Base-by-base conservation (phyloP, 2,797 vertebrate species). In the Pterois miles region DNA sequence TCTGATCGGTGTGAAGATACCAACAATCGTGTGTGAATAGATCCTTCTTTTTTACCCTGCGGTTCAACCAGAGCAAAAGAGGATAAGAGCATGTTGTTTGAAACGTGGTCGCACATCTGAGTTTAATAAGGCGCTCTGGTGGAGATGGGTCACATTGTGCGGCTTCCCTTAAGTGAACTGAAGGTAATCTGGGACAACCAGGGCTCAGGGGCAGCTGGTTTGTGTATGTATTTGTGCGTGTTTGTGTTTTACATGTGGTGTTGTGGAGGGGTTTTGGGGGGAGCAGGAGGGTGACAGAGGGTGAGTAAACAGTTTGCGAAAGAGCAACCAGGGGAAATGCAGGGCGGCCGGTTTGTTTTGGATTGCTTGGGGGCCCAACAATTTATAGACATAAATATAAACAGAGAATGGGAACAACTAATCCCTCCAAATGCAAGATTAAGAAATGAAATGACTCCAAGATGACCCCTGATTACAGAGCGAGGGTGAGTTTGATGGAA, bases 371-470 rank as follows among this genome's bases (percentile, higher is more conserved):
- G 43, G 86, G 85, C 80, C 79, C 64, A 75, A 82, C 83, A 90
- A 87, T 93, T 93, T 90, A 86, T 88, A 93, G 91, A 92, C 91
- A 93, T 90, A 92, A 94, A 93, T 93, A 87, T 89, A 94, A 95
- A 93, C 92, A 94, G 64, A 68, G 68, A 74, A 77, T 57, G 36
- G 83, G 85, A 88, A 92, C 84, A 72, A 84, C 89, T 91, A 92
- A 94, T 92, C 91, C 74, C 84, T 59, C 77, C 73, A 81, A 92
- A 88, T 86, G 79, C 74, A 81, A 91, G 87, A 92, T 90, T 90
- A 92, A 84, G 74, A 91, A 93, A 83, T 80, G 59, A 90, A 91
- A 89, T 81, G 65, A 88, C 73, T 93, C 81, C 82, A 81, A 88
- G 83, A 87, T 88, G 86, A 91, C 89, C 87, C 76, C 76, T 91